phyloP scores from a whole-genome alignment of 1,140 invertebrate genomes.

The Tetramorium parvispinum region DNA sequence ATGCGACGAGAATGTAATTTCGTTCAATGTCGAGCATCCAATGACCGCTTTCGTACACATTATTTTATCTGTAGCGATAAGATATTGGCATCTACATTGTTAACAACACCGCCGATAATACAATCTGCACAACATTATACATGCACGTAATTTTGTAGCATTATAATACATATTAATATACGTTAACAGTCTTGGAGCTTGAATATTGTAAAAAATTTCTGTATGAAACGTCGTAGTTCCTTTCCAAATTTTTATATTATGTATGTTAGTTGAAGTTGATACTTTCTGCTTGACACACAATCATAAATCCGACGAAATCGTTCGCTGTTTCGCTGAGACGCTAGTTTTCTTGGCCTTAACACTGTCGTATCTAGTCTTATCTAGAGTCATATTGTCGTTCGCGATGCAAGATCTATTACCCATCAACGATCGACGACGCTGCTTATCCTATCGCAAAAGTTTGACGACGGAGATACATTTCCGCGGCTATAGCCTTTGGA shows the following conservation, averaged over 20 bases:
- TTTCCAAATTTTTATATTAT: neutral
- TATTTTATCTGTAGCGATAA: conserved; percentile 36
- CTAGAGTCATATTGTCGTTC: neutral
- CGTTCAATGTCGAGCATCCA: neutral
- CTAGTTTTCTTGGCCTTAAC: neutral
- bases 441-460: conserved; percentile 35
- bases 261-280: neutral
- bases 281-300: neutral
- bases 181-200: neutral
- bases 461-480: conserved; percentile 26
- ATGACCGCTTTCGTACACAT: conserved; percentile 27
- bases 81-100: conserved; percentile 19
- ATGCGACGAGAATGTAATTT: conserved; percentile 57
- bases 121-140: neutral
- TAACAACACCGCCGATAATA: conserved; percentile 15
- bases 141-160: neutral
- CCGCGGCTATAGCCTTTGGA: conserved; percentile 40
- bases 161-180: neutral
- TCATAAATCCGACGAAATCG: neutral
- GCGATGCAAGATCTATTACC: neutral
- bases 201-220: neutral
- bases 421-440: conserved; percentile 41
- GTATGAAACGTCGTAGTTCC: neutral
- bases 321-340: neutral
- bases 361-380: neutral